Evolutionary conservation across 2,797 vertebrate species (phyloP).

Genomic region (Hephaestus fuliginosus): DNA sequence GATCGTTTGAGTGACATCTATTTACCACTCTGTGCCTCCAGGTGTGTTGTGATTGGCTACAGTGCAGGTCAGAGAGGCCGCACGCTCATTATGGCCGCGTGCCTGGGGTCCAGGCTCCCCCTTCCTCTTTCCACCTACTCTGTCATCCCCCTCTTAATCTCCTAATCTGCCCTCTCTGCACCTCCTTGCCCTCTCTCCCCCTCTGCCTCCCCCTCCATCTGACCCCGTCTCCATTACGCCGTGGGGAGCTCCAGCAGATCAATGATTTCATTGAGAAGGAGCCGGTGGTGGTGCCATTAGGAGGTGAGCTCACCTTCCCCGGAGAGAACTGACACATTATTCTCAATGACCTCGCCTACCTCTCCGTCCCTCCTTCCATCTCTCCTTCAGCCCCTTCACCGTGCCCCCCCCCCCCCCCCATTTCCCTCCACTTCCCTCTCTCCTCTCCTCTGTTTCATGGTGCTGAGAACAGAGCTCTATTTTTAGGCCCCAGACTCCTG

Average conservation of each 20-base stretch:
- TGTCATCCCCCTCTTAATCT: conserved; percentile 30
- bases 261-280: conserved; percentile 88
- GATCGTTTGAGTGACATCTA: conserved; percentile 14
- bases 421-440: conserved; percentile 37
- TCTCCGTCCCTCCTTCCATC: conserved; percentile 51
- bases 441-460: conserved; percentile 74
- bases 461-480: conserved; percentile 87
- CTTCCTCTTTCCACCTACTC: background rate
- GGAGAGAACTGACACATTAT: conserved; percentile 74
- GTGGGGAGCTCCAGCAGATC: conserved; percentile 72
- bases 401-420: conserved; percentile 37
- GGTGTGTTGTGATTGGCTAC: conserved; percentile 42
- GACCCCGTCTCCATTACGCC: conserved; percentile 74
- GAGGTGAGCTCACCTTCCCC: conserved; percentile 86
- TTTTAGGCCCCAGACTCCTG: conserved; percentile 87
- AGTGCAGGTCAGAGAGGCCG: conserved; percentile 31
- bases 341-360: conserved; percentile 79
- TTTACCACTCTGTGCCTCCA: background rate
- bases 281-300: conserved; percentile 82
- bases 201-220: conserved; percentile 23
- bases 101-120: conserved; percentile 12
- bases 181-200: conserved; percentile 24
- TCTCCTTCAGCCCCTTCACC: conserved; percentile 50
- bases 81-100: conserved; percentile 3
- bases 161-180: conserved; percentile 47